Conservation (phyloP, 2,113 vertebrate genomes). For the Daphoenositta chrysoptera region DNA sequence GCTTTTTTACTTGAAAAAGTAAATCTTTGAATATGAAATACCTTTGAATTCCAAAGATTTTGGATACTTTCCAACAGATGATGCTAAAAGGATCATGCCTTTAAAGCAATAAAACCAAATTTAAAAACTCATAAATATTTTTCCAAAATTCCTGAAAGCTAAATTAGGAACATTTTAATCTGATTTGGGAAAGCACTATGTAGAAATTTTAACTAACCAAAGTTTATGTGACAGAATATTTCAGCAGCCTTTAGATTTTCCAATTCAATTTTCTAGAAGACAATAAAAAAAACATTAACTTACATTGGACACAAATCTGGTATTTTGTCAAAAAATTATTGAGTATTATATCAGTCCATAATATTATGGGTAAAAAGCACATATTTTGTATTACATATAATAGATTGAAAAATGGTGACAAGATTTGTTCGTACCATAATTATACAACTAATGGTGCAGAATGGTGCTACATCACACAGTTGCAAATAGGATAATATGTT, state of each 20-base stretch:
- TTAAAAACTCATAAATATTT: background rate
- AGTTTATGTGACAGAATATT: background rate
- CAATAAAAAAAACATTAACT: background rate
- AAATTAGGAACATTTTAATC: background rate
- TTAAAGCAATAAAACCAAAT: background rate
- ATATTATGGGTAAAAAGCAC: background rate
- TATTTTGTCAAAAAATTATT: background rate
- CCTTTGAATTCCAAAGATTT: background rate
- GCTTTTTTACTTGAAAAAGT: background rate
- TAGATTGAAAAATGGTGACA: background rate
- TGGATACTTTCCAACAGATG: background rate
- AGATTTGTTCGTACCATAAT: background rate
- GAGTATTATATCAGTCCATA: accelerated
- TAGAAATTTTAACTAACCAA: background rate
- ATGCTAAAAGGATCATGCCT: background rate
- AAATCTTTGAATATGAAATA: background rate
- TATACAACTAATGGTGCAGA: background rate
- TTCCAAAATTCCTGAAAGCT: background rate
- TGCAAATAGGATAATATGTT: background rate
- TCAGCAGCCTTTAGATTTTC: background rate
- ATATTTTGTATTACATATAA: background rate
- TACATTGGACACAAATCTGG: background rate
- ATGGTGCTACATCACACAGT: background rate
- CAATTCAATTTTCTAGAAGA: background rate
- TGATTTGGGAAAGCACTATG: background rate